These are phyloP conservation scores for Pheosia tremula DNA, from an alignment of 2,888 invertebrate species.

Conservation along the genomic window DNA sequence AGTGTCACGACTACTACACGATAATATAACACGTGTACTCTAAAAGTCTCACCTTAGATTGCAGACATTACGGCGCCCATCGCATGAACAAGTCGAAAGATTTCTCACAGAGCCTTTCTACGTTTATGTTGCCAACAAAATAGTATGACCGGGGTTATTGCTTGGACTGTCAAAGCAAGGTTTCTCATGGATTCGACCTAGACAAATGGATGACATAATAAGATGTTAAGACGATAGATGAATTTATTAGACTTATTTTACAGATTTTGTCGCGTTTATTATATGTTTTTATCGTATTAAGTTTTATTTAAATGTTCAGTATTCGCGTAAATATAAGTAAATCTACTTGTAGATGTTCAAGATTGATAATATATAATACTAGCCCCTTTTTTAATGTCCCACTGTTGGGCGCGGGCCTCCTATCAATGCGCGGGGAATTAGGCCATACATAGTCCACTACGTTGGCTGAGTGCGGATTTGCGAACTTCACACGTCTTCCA, in stretches of 20 bases:
- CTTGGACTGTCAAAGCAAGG: background rate
- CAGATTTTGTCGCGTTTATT: no score
- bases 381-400: no score
- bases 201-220: background rate
- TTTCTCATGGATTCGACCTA: background rate
- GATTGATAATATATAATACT: background rate
- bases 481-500: no score
- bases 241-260: background rate
- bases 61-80: slow-evolving; percentile 56
- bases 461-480: no score
- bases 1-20: background rate
- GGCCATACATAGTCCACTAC: no score
- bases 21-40: slow-evolving; percentile 21
- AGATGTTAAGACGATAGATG: background rate
- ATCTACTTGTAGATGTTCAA: background rate
- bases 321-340: no score
- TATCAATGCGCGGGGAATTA: no score
- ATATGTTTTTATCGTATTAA: no score
- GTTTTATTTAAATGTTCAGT: no score
- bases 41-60: slow-evolving; percentile 39
- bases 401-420: no score
- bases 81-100: slow-evolving; percentile 21
- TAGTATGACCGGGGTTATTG: background rate
- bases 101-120: background rate
- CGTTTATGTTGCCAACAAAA: slow-evolving; percentile 1